Base-by-base conservation (phyloP, 2,888 invertebrate species). In the Mycogona germanica region DNA sequence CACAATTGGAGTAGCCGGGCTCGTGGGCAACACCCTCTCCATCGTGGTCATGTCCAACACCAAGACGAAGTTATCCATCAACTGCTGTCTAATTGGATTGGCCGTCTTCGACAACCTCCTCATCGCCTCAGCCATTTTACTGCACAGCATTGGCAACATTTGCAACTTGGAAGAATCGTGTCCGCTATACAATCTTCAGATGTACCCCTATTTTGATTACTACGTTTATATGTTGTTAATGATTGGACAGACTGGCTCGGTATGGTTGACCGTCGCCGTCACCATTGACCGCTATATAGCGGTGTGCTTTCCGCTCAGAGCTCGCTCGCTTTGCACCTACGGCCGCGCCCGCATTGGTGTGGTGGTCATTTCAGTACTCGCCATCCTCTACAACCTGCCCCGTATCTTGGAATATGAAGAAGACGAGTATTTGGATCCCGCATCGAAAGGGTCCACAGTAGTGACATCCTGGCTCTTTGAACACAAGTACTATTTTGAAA, bases 11-110 rank as follows among this genome's bases (percentile, higher is more conserved):
- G 70, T 84, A 26, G 81, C 84, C 64, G 95, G 93, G 5, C 79
- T 93, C 58, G 76, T 89, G 42, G 95, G 93, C 60, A 95, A 93
- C 72, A 78, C 85, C 55, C 82, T 95, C 54, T 83, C 92, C 38
- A 87, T 89, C 76, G 81, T 92, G 57, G 91, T 93, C 62, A 75
- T 93, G 50, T 86, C 88, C 55, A 79, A 91, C 53, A 91, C 92
- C 25, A 86, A 93, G 71, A 95, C 96, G 95, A 81, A 87, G 64
- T 91, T 91, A 56, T 92, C 93, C 66, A 89, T 95, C 67, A 95
- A 95, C 72, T 88, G 91, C 70, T 79, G 95, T 66, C 78, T 97
- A 57, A 87, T 91, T 60, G 93, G 92, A 4, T 76, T 97, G 62
- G 95, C 96, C 25, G 79, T 88, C 63, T 92, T 91, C 71, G 97